These are phyloP conservation scores for Sarcophaga caerulescens DNA, from an alignment of 2,888 invertebrate genomes.

Conservation along the genomic window DNA sequence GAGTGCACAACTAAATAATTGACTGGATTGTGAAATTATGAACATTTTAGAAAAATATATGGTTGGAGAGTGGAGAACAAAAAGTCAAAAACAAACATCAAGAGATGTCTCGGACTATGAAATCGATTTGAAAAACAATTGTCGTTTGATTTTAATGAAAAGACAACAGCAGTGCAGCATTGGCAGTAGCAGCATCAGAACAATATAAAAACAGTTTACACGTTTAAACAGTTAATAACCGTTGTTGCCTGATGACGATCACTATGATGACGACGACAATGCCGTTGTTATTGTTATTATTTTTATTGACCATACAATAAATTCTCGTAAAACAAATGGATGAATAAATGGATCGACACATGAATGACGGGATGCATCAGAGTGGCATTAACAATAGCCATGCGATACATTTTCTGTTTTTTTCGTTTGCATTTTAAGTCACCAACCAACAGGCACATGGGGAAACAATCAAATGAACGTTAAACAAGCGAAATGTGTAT, in stretches of 20 bases:
- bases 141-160: conserved; percentile 62
- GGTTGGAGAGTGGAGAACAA: not conserved
- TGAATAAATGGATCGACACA: conserved; percentile 11
- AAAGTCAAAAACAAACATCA: not conserved
- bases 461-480: conserved; percentile 17
- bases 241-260: conserved; percentile 26
- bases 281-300: conserved; percentile 38
- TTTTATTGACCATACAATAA: conserved; percentile 50
- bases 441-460: conserved; percentile 16
- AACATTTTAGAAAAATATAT: conserved; percentile 20
- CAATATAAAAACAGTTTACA: conserved; percentile 64
- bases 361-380: conserved; percentile 32
- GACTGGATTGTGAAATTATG: conserved; percentile 58
- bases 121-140: conserved; percentile 55
- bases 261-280: not conserved
- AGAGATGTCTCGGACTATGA: not conserved
- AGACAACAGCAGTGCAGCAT: not conserved
- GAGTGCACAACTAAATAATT: conserved; percentile 52
- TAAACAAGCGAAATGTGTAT: not conserved
- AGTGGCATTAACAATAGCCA: conserved; percentile 19
- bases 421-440: conserved; percentile 8
- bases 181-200: conserved; percentile 49
- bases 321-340: conserved; percentile 8
- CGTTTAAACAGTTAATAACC: conserved; percentile 68
- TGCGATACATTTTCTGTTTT: conserved; percentile 33